Evolutionary conservation across 2,113 vertebrate genomes (phyloP).

Genomic region (Petrocephalus microphthalmus): DNA sequence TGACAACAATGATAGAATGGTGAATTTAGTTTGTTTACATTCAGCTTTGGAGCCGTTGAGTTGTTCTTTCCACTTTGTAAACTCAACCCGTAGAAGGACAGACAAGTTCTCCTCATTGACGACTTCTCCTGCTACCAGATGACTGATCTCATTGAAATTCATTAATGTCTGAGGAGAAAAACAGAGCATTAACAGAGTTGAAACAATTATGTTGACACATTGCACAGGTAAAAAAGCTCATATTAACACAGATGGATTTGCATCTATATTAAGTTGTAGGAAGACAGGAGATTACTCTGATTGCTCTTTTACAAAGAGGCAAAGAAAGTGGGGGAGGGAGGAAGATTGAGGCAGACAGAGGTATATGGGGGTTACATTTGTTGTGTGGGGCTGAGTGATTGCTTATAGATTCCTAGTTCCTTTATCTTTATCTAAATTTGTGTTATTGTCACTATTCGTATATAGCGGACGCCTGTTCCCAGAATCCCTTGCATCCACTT

Average conservation of each 20-base stretch:
- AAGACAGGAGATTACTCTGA: too few relatives aligned
- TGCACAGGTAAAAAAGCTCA: background rate
- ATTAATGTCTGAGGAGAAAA: slow-evolving; percentile 23
- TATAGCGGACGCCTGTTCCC: too few relatives aligned
- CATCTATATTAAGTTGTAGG: too few relatives aligned
- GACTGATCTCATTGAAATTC: slow-evolving; percentile 32
- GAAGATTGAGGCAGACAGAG: background rate
- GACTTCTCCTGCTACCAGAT: slow-evolving; percentile 19
- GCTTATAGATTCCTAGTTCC: background rate
- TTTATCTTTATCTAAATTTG: slow-evolving; percentile 11
- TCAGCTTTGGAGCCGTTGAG: slow-evolving; percentile 25
- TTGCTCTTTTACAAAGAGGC: too few relatives aligned
- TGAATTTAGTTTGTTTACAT: background rate
- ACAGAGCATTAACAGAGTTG: background rate
- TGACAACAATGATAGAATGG: background rate
- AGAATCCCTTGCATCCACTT: too few relatives aligned
- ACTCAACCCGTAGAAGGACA: slow-evolving; percentile 29
- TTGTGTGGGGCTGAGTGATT: background rate
- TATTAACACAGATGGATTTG: background rate
- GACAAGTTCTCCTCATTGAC: slow-evolving; percentile 26
- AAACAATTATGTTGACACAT: background rate
- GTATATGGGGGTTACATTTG: background rate
- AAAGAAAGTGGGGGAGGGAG: too few relatives aligned
- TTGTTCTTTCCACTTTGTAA: slow-evolving; percentile 31
- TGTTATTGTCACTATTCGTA: too few relatives aligned